phyloP scores from a whole-genome alignment of 1,140 invertebrate species.

The Lamellibrachia luymesi region DNA sequence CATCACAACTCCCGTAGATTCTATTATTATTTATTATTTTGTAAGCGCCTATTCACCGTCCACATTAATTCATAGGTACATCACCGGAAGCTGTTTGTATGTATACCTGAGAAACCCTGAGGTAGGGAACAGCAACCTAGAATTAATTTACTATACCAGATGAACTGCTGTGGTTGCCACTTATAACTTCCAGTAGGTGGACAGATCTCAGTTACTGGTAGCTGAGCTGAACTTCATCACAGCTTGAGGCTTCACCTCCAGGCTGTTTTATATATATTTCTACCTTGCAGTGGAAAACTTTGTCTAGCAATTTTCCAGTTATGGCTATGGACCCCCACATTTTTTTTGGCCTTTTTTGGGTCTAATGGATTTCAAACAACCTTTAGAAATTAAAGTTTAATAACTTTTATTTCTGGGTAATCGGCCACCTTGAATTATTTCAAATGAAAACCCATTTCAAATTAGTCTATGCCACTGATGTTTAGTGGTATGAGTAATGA shows the following conservation, averaged over 20 bases:
- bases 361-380: no score
- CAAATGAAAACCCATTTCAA: neutral
- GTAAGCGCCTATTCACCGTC: neutral
- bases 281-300: no score
- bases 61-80: neutral
- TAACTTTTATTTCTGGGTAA: no score
- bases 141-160: neutral
- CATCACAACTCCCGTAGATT: neutral
- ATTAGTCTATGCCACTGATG: neutral
- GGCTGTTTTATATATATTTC: no score
- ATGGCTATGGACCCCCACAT: no score
- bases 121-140: neutral
- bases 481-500: neutral
- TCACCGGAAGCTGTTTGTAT: neutral
- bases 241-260: neutral
- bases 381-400: no score
- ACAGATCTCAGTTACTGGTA: neutral
- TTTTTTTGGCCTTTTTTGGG: no score
- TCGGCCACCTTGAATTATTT: no score
- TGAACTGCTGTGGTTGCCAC: neutral
- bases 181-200: no score
- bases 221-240: neutral
- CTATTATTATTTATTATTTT: neutral
- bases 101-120: neutral
- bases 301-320: no score